Base-by-base conservation (phyloP, 1,140 invertebrate species). In the Meloidogyne floridensis region DNA sequence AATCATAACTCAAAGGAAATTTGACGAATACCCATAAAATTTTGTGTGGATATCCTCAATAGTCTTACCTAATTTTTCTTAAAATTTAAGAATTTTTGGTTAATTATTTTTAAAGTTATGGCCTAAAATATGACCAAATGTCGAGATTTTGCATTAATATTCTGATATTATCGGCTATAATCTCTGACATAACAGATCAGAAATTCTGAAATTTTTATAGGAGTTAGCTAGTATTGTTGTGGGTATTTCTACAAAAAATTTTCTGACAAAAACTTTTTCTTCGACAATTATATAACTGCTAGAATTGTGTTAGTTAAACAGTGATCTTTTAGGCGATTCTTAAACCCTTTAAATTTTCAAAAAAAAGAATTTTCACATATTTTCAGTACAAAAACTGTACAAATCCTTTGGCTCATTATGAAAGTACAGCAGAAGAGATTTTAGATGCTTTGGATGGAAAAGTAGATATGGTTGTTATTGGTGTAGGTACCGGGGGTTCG, bases 331-430 rank as follows among this genome's bases (percentile, higher is more conserved):
- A 8, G 65, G n/a, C n/a, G 32, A 32, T 32, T 71, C 56, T 13
- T 18, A 7, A 65, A 42, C 47, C 9, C 15, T 56, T 54, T 65
- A 13, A 53, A 18, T 56, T 75, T 32, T 51, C 59, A 6, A 7
- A 47, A 47, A 47, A 47, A 47, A 47, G 1, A 2, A 32, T 32
- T 51, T 20, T 15, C 51, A 42, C 32, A 32, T 32, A 1, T 3
- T 69, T 85, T 82, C 53, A 95, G 94, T 96, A 96, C 87, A 93
- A 93, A 9, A 96, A 96, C 91, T 90, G 93, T 81, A 93, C 93
- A 79, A 97, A 97, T 92, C 95, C 96, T 8, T 89, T 97, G 81
- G 94, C 95, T 7, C 96, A 97, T 91, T 97, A 96, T 90, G 95
- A 97, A 87, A 92, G 92, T 77, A 97, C 96, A 42, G 95, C 93